Conservation (phyloP, 2,888 invertebrate species). For the Caenorhabditis sulstoni region DNA sequence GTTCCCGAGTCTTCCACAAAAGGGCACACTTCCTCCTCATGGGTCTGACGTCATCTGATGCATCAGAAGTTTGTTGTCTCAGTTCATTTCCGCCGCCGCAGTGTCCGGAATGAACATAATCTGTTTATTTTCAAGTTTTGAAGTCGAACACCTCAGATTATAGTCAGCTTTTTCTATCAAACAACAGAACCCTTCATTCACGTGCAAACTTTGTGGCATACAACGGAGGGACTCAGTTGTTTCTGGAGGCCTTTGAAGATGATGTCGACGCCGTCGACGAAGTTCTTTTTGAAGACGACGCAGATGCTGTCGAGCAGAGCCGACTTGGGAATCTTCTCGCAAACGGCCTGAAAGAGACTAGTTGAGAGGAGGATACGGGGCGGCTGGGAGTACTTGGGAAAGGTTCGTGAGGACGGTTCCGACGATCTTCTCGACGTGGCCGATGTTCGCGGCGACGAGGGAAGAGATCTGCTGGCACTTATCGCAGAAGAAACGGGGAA, state of each 20-base stretch:
- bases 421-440: constrained; percentile 4
- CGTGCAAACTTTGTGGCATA: constrained; percentile 6
- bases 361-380: too few species aligned
- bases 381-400: not conserved
- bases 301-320: constrained; percentile 6
- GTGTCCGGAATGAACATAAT: not conserved
- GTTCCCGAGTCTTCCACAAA: too few species aligned
- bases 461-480: constrained; percentile 7
- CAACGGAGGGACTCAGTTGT: constrained; percentile 2
- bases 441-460: not conserved
- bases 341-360: not conserved
- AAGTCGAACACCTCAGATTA: not conserved
- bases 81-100: constrained; percentile 10
- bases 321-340: not conserved
- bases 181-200: constrained; percentile 3
- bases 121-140: constrained; percentile 20
- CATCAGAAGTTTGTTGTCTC: not conserved
- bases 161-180: not conserved
- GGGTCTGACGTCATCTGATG: not conserved
- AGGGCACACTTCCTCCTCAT: not conserved
- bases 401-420: not conserved
- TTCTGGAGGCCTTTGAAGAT: constrained; percentile 5
- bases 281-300: constrained; percentile 6
- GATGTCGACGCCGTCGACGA: constrained; percentile 8
- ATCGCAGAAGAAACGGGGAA: not conserved